Evolutionary conservation across 2,888 invertebrate species (phyloP).

Genomic region (Drepana falcataria): DNA sequence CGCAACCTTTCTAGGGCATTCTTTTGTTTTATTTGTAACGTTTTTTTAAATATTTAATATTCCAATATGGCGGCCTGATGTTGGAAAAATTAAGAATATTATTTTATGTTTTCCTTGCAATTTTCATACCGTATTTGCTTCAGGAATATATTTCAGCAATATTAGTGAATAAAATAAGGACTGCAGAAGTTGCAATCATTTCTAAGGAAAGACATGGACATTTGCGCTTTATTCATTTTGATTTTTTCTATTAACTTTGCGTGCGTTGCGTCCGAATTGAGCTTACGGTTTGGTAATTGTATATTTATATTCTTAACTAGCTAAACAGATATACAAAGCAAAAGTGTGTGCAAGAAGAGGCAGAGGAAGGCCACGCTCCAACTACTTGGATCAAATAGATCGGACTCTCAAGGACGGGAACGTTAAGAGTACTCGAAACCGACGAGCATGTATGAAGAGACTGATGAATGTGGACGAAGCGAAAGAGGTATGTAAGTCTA

Average conservation of each 20-base stretch:
- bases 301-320: neutral
- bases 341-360: too few species aligned
- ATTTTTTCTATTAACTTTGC: conserved; percentile 46
- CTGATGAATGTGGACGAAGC: too few species aligned
- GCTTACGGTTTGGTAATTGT: conserved; percentile 60
- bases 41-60: conserved; percentile 1
- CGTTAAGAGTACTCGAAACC: too few species aligned
- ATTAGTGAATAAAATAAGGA: conserved; percentile 50
- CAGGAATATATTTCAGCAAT: conserved; percentile 69
- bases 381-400: too few species aligned
- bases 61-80: conserved; percentile 23
- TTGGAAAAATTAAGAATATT: conserved; percentile 61
- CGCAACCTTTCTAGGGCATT: too few species aligned
- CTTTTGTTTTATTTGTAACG: neutral
- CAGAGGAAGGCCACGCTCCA: too few species aligned
- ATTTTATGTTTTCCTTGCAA: conserved; percentile 57
- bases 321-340: neutral
- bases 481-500: too few species aligned
- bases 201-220: conserved; percentile 24
- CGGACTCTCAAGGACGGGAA: too few species aligned
- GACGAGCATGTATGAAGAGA: too few species aligned
- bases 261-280: conserved; percentile 54
- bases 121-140: conserved; percentile 62
- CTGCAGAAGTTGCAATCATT: conserved; percentile 39
- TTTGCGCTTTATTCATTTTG: conserved; percentile 32